phyloP scores from a whole-genome alignment of 2,888 invertebrate species.

The Lagria hirta region DNA sequence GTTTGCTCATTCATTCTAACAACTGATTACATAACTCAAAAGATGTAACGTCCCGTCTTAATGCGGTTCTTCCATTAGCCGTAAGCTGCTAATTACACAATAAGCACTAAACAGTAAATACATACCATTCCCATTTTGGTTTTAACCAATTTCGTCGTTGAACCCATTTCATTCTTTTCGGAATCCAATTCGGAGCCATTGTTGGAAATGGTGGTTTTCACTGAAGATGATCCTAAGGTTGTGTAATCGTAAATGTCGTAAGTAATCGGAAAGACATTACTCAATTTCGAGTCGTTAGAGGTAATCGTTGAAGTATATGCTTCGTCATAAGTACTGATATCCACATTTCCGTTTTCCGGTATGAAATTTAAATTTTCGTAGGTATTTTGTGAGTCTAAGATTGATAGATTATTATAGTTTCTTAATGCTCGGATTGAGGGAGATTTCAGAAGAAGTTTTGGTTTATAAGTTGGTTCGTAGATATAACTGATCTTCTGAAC shows the following conservation, averaged over 20 bases:
- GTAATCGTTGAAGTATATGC: conserved; percentile 25
- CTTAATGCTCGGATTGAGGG: conserved; percentile 49
- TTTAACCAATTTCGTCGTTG: conserved; percentile 47
- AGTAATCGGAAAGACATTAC: conserved; percentile 29
- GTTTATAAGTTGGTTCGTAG: conserved; percentile 25
- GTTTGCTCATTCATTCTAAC: too few relatives aligned
- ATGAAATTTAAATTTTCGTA: conserved; percentile 43
- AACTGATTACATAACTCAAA: too few relatives aligned
- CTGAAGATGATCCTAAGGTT: conserved; percentile 42
- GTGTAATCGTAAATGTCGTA: conserved; percentile 43
- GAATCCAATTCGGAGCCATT: conserved; percentile 42
- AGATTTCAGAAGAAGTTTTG: conserved; percentile 44
- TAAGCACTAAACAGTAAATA: conserved; percentile 20
- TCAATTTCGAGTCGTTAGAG: conserved; percentile 30
- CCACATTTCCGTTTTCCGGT: conserved; percentile 35
- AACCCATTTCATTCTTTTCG: conserved; percentile 46
- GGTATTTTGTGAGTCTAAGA: conserved; percentile 30
- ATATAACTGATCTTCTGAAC: conserved; percentile 33
- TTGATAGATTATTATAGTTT: conserved; percentile 49
- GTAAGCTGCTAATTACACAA: too few relatives aligned
- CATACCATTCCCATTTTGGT: conserved; percentile 48
- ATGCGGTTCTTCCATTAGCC: too few relatives aligned
- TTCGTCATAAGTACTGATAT: conserved; percentile 32
- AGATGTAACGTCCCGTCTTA: too few relatives aligned
- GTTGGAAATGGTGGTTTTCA: conserved; percentile 37